These are phyloP conservation scores for Drosophila tristis DNA, from an alignment of 1,140 invertebrate species.

Conservation along the genomic window DNA sequence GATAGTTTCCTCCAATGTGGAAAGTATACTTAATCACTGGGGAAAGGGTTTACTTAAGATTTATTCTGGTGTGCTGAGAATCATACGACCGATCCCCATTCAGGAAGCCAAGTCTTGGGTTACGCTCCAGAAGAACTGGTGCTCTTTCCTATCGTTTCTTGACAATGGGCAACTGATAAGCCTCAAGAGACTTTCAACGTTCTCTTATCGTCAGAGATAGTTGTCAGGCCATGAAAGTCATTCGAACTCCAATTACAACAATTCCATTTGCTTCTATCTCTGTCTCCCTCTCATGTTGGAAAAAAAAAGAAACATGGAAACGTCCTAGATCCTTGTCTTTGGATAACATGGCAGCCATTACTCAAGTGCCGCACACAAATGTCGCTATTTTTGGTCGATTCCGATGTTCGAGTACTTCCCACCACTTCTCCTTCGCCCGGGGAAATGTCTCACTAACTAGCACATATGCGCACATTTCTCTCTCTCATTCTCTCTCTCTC, in stretches of 20 bases:
- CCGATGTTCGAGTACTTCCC: slow-evolving; percentile 50
- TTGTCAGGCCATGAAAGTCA: slow-evolving; percentile 45
- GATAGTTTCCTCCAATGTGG: slow-evolving; percentile 11
- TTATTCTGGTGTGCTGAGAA: too few species aligned
- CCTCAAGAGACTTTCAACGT: slow-evolving; percentile 25
- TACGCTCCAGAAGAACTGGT: not conserved
- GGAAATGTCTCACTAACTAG: slow-evolving; percentile 73
- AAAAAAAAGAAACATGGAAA: slow-evolving; percentile 38
- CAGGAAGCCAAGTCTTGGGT: not conserved
- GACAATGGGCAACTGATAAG: slow-evolving; percentile 35
- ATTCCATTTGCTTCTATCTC: slow-evolving; percentile 7
- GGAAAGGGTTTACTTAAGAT: too few species aligned
- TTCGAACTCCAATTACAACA: slow-evolving; percentile 63
- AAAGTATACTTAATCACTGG: too few species aligned
- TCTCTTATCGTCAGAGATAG: slow-evolving; percentile 46
- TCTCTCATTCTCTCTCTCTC: slow-evolving; percentile 18
- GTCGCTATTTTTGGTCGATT: slow-evolving; percentile 73
- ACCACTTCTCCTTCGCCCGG: slow-evolving; percentile 64
- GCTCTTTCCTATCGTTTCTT: not conserved
- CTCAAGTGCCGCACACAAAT: slow-evolving; percentile 70
- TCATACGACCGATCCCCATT: not conserved
- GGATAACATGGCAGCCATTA: slow-evolving; percentile 61
- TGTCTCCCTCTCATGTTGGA: slow-evolving; percentile 3
- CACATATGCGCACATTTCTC: slow-evolving; percentile 79
- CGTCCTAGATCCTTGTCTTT: slow-evolving; percentile 55